These are phyloP conservation scores for Lasioglossum albipes DNA, from an alignment of 1,140 invertebrate species.

Conservation along the genomic window DNA sequence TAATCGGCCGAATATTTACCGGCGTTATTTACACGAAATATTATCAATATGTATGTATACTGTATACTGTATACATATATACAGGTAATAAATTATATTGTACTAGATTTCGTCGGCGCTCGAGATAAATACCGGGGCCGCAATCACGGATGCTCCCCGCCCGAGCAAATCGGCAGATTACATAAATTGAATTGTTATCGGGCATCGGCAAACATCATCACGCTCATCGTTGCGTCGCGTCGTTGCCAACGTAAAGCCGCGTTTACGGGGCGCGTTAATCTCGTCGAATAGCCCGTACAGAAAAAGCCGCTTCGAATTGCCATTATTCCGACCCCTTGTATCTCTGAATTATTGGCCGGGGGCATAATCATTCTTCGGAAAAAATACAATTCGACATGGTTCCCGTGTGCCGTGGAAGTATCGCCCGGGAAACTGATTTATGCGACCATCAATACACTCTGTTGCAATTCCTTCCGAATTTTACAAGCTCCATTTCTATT, in stretches of 20 bases:
- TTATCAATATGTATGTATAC: neutral
- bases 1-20: neutral
- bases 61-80: too few species aligned
- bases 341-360: neutral
- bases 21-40: constrained; percentile 8
- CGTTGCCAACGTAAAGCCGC: constrained; percentile 24
- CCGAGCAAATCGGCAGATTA: constrained; percentile 34
- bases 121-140: constrained; percentile 4
- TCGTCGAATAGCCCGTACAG: constrained; percentile 15
- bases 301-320: constrained; percentile 19
- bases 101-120: neutral
- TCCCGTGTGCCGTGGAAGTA: neutral
- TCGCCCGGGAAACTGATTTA: neutral
- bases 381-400: neutral
- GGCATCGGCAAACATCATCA: constrained; percentile 20
- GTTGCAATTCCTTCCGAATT: too few species aligned
- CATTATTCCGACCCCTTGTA: constrained; percentile 5
- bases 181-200: constrained; percentile 41
- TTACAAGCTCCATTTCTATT: too few species aligned
- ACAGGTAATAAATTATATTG: constrained; percentile 24
- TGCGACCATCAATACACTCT: too few species aligned
- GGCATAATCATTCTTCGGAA: constrained; percentile 8
- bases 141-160: constrained; percentile 26
- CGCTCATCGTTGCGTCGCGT: constrained; percentile 3
- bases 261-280: constrained; percentile 36